Percentiles rank a stretch among this genome's conserved stretches.
Conservation (phyloP, 1,140 invertebrate genomes). For the Trichomalopsis sarcophagae region DNA sequence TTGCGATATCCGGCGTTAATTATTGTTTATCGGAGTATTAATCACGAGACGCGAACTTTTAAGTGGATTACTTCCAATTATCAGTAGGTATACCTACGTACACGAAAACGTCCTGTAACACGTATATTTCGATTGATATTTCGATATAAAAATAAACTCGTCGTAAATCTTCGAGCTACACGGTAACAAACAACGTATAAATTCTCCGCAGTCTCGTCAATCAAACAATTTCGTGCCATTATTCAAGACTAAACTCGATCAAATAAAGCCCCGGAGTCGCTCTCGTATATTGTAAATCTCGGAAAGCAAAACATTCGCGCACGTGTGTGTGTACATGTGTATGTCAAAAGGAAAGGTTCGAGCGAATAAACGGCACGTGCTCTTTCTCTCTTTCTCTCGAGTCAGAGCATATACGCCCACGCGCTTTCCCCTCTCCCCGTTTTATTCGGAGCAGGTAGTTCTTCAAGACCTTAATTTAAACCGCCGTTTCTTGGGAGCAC, state of each 20-base stretch:
- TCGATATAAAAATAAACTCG: not conserved
- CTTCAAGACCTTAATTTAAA: conserved; percentile 1
- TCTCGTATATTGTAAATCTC: not conserved
- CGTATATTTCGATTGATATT: not conserved
- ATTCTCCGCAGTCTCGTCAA: not conserved
- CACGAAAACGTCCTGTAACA: not conserved
- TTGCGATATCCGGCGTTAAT: not conserved
- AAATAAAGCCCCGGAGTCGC: not conserved
- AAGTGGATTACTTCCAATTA: not conserved
- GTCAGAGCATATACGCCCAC: not conserved
- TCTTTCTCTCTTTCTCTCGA: not conserved
- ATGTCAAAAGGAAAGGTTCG: not conserved
- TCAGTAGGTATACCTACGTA: not conserved
- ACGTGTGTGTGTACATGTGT: too few species aligned
- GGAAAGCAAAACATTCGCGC: not conserved
- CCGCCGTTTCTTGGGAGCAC: conserved; percentile 8
- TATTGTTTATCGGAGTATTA: not conserved
- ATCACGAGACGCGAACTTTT: not conserved
- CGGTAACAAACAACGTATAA: not conserved
- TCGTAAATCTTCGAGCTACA: not conserved
- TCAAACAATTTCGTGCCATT: not conserved
- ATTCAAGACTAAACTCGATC: not conserved
- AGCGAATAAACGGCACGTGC: not conserved
- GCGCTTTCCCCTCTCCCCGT: not conserved
- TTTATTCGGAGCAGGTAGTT: not conserved